Conservation (phyloP, 2,113 vertebrate genomes). For the Corythornis vintsioides region DNA sequence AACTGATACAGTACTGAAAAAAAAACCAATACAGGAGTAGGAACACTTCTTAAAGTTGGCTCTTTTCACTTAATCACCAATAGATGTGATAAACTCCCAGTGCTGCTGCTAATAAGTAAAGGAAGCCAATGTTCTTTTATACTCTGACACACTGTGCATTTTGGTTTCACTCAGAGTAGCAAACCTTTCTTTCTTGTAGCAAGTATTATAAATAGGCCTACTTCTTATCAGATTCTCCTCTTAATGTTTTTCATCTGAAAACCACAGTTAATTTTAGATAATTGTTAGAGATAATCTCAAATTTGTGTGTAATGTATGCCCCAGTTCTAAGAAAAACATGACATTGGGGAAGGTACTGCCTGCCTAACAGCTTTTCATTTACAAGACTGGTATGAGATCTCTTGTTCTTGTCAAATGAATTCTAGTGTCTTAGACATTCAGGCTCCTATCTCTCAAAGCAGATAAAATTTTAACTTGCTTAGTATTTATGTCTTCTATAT, state of each 20-base stretch:
- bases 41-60: not conserved
- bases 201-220: constrained; percentile 73
- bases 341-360: constrained; percentile 51
- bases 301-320: constrained; percentile 72
- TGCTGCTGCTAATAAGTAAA: constrained; percentile 16
- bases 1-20: not conserved
- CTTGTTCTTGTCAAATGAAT: constrained; percentile 12
- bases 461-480: constrained; percentile 30
- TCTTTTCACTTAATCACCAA: constrained; percentile 44
- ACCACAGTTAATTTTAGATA: constrained; percentile 84
- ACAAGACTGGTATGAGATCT: not conserved
- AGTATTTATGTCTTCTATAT: constrained; percentile 1
- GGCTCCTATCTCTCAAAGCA: constrained; percentile 42
- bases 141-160: not conserved
- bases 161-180: constrained; percentile 19
- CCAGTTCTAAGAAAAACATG: constrained; percentile 76
- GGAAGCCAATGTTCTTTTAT: not conserved
- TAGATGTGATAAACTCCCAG: constrained; percentile 5
- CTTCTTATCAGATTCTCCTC: constrained; percentile 76
- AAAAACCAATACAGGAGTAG: not conserved
- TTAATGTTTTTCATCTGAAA: constrained; percentile 83
- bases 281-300: constrained; percentile 79
- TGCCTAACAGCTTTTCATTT: constrained; percentile 51
- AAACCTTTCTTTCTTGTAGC: constrained; percentile 19
- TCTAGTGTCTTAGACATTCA: not conserved